Percentiles rank a stretch among this genome's conserved stretches.
phyloP scores from a whole-genome alignment of 2,888 invertebrate genomes.

The Lithophane semibrunnea region DNA sequence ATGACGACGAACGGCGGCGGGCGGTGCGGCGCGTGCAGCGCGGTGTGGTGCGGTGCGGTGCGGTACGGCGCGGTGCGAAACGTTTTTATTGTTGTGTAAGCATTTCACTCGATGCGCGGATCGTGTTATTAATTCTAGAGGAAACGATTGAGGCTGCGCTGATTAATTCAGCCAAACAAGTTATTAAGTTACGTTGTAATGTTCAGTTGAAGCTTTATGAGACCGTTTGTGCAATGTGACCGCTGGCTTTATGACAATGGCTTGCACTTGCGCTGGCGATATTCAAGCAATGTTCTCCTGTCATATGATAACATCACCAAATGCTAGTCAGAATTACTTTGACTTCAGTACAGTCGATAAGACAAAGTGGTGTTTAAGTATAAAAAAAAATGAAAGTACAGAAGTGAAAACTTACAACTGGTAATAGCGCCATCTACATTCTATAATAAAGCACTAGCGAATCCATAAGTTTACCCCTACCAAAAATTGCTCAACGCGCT shows the following conservation, averaged over 20 bases:
- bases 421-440: too few species aligned
- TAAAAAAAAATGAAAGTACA: too few species aligned
- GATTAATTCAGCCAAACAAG: slow-evolving; percentile 51
- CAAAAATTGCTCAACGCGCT: too few species aligned
- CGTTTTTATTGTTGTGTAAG: slow-evolving; percentile 60
- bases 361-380: too few species aligned
- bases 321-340: too few species aligned
- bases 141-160: slow-evolving; percentile 51
- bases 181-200: slow-evolving; percentile 45
- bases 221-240: slow-evolving; percentile 10
- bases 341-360: too few species aligned
- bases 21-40: neutral
- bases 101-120: slow-evolving; percentile 35
- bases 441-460: too few species aligned
- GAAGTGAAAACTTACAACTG: too few species aligned
- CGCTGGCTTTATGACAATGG: neutral
- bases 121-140: slow-evolving; percentile 58
- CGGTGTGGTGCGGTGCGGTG: neutral
- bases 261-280: neutral
- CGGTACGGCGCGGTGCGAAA: neutral
- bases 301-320: neutral
- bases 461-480: too few species aligned
- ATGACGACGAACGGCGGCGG: slow-evolving; percentile 33
- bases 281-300: too few species aligned
- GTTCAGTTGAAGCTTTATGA: slow-evolving; percentile 5